Evolutionary conservation across 2,797 vertebrate species (phyloP), one percentile per base, ranked within the genome.

Genomic region (Bovichtus diacanthus): DNA sequence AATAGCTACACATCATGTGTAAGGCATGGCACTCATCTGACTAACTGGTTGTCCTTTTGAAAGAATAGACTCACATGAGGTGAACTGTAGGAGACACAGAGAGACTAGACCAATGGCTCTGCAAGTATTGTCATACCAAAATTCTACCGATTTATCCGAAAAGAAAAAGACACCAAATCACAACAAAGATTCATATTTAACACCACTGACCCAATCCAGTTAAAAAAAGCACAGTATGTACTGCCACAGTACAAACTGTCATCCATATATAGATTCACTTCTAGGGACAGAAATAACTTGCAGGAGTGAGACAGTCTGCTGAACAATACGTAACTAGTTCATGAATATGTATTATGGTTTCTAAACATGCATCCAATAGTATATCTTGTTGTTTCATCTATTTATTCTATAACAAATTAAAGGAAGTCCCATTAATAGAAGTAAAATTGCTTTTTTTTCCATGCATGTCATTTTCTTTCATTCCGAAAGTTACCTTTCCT

Each of bases 1-100:
- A 82, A 84, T 70, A 74, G 15, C 27, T 15, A 10, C 36, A 63
- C 63, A 12, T 56, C n/a, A 58, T 58, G 49, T 25, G 54, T 23
- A 9, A 38, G 19, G n/a, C n/a, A 62, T 74, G 80, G 53, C 55
- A 36, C 49, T 77, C 76, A 81, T 72, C 64, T 62, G 71, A 81
- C 66, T 54, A 18, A 25, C 50, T 29, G 46, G 2, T 15, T 65
- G 60, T 44, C 46, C 51, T 67, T 31, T 9, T 8, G 7, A 47
- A 2, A 23, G 16, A 38, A 58, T 13, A 31, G 5, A 25, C 18
- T 70, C 43, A 10, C 46, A 47, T 36, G 55, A 78, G 39, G 44
- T 51, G 66, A 67, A 16, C 12, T 38, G 19, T 0, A 16, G 3
- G 11, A 38, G 23, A 39, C 2, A 15, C 3, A 46, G 9, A 43